phyloP scores from a whole-genome alignment of 2,113 vertebrate genomes.

The Platichthys flesus region DNA sequence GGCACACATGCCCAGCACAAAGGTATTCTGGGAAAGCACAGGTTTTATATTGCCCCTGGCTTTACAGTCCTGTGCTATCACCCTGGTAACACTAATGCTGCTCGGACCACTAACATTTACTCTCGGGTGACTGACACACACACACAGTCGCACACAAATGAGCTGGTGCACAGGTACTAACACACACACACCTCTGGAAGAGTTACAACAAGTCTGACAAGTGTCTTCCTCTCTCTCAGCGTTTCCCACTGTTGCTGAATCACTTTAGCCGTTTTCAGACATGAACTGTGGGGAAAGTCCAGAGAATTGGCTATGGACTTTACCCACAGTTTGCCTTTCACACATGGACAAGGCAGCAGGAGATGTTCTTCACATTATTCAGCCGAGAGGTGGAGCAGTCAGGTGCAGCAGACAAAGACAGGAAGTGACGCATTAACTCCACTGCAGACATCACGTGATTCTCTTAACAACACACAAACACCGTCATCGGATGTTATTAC shows the following conservation, averaged over 20 bases:
- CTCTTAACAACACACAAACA: too few species aligned
- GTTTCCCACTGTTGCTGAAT: background rate
- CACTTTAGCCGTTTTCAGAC: background rate
- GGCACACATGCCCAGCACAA: slow-evolving; percentile 77
- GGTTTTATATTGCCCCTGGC: slow-evolving; percentile 83
- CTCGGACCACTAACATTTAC: slow-evolving; percentile 79
- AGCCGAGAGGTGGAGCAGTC: too few species aligned
- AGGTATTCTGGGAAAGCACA: slow-evolving; percentile 80
- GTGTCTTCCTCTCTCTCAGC: slow-evolving; percentile 39
- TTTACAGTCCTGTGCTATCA: slow-evolving; percentile 73
- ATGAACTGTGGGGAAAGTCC: background rate
- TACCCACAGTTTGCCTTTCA: background rate
- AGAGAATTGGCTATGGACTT: too few species aligned
- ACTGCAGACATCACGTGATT: too few species aligned
- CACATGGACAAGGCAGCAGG: background rate
- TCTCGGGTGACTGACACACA: slow-evolving; percentile 36
- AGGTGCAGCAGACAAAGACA: too few species aligned
- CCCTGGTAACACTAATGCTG: slow-evolving; percentile 77
- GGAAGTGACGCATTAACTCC: too few species aligned
- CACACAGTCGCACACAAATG: background rate
- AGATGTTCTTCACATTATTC: too few species aligned
- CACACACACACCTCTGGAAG: slow-evolving; percentile 19
- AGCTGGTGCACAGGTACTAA: slow-evolving; percentile 1
- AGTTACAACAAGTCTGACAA: slow-evolving; percentile 45
- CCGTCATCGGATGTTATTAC: too few species aligned